Base-by-base conservation (phyloP, 2,797 vertebrate genomes). In the Anolis apletophallus region DNA sequence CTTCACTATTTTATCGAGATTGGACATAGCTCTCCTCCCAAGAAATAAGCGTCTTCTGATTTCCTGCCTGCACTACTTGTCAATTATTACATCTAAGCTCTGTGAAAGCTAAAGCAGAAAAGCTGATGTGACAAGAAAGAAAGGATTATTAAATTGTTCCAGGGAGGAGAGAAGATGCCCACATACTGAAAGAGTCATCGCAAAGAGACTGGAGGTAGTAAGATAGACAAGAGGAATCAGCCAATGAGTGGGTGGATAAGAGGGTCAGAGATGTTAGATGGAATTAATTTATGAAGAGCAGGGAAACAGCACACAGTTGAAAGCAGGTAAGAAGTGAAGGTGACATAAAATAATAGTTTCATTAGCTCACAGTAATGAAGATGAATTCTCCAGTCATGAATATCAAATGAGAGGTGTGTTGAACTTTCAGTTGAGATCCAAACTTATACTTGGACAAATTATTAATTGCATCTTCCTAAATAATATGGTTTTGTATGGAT, bases 151-250 rank as follows among this genome's bases (percentile, higher is more conserved):
- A 23, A 12, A 72, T 59, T 11, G 0, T 23, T 23, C 3, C 29
- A 40, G 7, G 23, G 84, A 73, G 21, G 10, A 40, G 72, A 46
- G 77, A n/a, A 40, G 19, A 84, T 32, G 40, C 40, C 71, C 40
- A 40, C 34, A 57, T 85, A 46, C 29, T 46, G n/a, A 17, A 21
- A 86, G 6, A n/a, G 0, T n/a, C 8, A 5, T 4, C 11, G 7
- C 3, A 81, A 84, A 1, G 3, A 21, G n/a, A 77, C 10, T 0
- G 34, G 74, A 16, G 54, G 6, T 1, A 7, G 29, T 4, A 1
- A 69, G 82, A 74, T 50, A 1, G 10, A 26, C 75, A 85, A 77
- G 34, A 72, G 54, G 84, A 69, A 85, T 85, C 50, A 85, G 52
- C 34, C 52, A 71, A 79, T 67, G 26, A 85, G 64, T 69, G 32